A percentile compares a stretch with the other conserved stretches of the same genome.
phyloP scores from a whole-genome alignment of 2,113 vertebrate genomes.

The Pelodiscus sinensis region DNA sequence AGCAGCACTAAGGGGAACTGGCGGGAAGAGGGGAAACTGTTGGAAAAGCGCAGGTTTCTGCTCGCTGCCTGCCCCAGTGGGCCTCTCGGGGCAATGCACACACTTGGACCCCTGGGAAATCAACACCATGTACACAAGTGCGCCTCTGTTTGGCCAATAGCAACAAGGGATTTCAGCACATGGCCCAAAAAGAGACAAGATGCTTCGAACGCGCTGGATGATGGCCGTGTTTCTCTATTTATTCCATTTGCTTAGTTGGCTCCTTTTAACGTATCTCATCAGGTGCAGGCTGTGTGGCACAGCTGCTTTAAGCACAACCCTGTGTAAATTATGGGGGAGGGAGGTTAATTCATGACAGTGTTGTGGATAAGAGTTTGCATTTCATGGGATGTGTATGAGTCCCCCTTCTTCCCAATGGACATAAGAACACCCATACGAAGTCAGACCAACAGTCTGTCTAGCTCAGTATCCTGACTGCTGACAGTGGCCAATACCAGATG shows the following conservation, averaged over 20 bases:
- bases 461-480: too few species aligned
- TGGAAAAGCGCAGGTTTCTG: not conserved
- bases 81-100: slow-evolving; percentile 15
- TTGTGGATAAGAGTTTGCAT: not conserved
- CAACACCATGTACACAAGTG: slow-evolving; percentile 18
- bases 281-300: not conserved
- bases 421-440: too few species aligned
- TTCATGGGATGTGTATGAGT: not conserved
- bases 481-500: too few species aligned
- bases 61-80: slow-evolving; percentile 35
- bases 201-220: not conserved
- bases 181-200: not conserved
- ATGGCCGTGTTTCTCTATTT: slow-evolving; percentile 1
- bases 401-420: too few species aligned
- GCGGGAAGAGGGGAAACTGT: slow-evolving; percentile 14
- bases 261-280: not conserved
- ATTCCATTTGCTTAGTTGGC: slow-evolving; percentile 20
- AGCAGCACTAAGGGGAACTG: slow-evolving; percentile 22
- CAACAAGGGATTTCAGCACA: slow-evolving; percentile 12
- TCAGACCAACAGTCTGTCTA: too few species aligned
- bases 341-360: not conserved
- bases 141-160: slow-evolving; percentile 3
- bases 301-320: not conserved
- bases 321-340: not conserved
- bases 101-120: slow-evolving; percentile 41